phyloP scores from a whole-genome alignment of 2,888 invertebrate genomes.

The Podotricha telesiphe region DNA sequence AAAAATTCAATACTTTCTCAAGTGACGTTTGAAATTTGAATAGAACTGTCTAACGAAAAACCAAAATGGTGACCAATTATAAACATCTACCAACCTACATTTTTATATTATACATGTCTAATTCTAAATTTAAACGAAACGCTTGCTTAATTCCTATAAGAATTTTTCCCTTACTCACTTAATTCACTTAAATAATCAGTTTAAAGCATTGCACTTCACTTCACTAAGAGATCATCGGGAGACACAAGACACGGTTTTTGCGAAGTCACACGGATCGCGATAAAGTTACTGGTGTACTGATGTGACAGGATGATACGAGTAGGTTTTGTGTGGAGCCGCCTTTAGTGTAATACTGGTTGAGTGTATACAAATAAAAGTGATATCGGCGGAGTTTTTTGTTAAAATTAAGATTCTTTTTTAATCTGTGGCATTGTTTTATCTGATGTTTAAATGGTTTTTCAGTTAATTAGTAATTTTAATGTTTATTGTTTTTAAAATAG shows the following conservation, averaged over 20 bases:
- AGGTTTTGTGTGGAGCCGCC: slow-evolving; percentile 24
- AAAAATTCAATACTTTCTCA: no score
- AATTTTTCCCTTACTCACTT: neutral
- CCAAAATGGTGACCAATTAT: neutral
- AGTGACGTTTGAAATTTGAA: neutral
- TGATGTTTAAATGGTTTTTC: no score
- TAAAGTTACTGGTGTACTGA: slow-evolving; percentile 29
- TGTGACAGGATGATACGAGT: slow-evolving; percentile 41
- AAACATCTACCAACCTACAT: neutral
- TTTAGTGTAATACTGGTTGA: slow-evolving; percentile 15
- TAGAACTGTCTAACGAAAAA: neutral
- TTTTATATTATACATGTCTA: neutral
- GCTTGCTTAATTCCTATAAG: neutral
- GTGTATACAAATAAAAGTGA: neutral
- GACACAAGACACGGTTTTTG: slow-evolving; percentile 28
- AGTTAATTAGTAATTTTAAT: no score
- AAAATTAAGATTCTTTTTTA: neutral
- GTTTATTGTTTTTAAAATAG: no score
- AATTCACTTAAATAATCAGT: neutral
- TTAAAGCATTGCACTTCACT: slow-evolving; percentile 2
- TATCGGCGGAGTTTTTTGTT: neutral
- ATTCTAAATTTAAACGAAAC: neutral
- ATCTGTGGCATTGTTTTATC: neutral
- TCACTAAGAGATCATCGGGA: neutral
- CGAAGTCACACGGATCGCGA: slow-evolving; percentile 30